Evolutionary conservation across 2,888 invertebrate genomes (phyloP).

Genomic region (Stenurella melanura): DNA sequence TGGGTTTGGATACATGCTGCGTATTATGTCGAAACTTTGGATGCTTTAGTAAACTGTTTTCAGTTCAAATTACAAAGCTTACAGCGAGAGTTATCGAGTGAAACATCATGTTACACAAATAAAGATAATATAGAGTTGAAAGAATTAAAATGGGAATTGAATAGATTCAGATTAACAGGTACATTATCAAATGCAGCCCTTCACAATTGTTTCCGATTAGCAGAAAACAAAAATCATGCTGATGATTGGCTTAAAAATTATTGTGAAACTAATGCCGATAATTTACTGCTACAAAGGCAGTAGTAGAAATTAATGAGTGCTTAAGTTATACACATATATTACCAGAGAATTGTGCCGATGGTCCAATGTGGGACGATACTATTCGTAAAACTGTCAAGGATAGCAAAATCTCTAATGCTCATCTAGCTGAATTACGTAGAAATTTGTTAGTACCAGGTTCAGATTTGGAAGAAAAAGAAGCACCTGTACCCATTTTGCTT

Average conservation of each 20-base stretch:
- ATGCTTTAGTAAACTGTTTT: conserved; percentile 75
- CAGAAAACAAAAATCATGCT: conserved; percentile 62
- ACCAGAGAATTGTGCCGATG: conserved; percentile 65
- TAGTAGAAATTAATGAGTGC: conserved; percentile 54
- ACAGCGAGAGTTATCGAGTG: conserved; percentile 40
- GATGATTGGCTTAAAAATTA: conserved; percentile 71
- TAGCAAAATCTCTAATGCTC: conserved; percentile 79
- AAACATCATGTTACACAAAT: conserved; percentile 61
- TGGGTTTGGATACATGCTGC: conserved; percentile 95
- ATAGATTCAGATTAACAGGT: conserved; percentile 88
- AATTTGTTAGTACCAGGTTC: conserved; percentile 84
- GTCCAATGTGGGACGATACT: conserved; percentile 82
- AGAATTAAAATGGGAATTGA: conserved; percentile 81
- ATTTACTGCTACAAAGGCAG: conserved; percentile 61
- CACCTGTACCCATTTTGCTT: conserved; percentile 84
- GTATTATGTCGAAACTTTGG: conserved; percentile 76
- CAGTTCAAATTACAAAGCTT: conserved; percentile 57
- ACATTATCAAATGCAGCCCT: conserved; percentile 85
- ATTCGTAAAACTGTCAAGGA: conserved; percentile 78
- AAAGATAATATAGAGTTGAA: conserved; percentile 74
- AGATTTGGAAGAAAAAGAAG: conserved; percentile 74
- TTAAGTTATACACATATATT: conserved; percentile 31
- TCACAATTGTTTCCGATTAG: conserved; percentile 76
- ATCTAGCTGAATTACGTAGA: conserved; percentile 81
- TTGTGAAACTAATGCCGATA: conserved; percentile 50